Percentiles rank a stretch among this genome's conserved stretches.
phyloP scores from a whole-genome alignment of 2,113 vertebrate species.

The Epinephelus moara region DNA sequence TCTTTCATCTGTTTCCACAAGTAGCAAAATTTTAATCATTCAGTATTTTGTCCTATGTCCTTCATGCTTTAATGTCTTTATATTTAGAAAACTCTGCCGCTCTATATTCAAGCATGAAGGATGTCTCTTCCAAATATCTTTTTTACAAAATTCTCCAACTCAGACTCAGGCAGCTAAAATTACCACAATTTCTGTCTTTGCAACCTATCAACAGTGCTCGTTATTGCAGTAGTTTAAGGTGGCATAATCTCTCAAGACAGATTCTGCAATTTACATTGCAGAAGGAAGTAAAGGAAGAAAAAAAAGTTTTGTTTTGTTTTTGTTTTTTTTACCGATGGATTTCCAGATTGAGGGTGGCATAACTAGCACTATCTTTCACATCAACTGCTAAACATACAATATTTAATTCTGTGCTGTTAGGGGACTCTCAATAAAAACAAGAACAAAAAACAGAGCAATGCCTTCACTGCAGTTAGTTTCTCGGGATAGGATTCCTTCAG shows the following conservation, averaged over 20 bases:
- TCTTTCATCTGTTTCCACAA: conserved; percentile 17
- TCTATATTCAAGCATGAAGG: neutral
- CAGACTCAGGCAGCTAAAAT: neutral
- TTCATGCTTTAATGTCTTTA: neutral
- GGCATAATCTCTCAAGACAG: neutral
- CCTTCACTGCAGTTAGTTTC: no score
- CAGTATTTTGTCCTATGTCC: neutral
- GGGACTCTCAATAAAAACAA: no score
- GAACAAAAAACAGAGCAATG: no score
- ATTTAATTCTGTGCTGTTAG: no score
- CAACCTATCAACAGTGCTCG: neutral
- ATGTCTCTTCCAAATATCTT: neutral
- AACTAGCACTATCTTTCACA: neutral
- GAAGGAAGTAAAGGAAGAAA: no score
- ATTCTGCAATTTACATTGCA: no score
- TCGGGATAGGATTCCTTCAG: no score
- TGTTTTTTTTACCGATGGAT: no score
- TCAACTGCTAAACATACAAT: no score
- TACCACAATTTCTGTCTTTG: neutral
- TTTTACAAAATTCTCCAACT: neutral
- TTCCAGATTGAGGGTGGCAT: neutral
- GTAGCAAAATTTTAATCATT: conserved; percentile 14
- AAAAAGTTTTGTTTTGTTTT: no score
- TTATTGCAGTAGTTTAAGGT: neutral
- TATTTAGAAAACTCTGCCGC: neutral